Base-by-base conservation (phyloP, 2,113 vertebrate genomes). In the Cebus imitator region DNA sequence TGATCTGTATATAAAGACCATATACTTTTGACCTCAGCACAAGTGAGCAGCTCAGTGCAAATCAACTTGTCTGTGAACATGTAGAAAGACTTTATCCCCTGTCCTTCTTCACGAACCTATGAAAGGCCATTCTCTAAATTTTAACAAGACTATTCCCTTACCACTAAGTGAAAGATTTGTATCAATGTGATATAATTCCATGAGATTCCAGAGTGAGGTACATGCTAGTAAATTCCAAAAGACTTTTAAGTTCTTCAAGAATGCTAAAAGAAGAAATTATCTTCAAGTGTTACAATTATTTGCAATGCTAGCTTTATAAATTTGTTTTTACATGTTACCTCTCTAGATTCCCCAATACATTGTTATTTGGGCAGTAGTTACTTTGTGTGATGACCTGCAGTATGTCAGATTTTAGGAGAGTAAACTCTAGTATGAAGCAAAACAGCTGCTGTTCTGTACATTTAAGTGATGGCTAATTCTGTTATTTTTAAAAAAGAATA, bases 341-440 rank as follows among this genome's bases (percentile, higher is more conserved):
- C 50, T 91, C 11, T 89, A 93, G 79, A 73, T 82, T 10, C 72
- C 8, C 50, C 4, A 79, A 58, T 79, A 17, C 8, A 58, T 82
- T 76, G 52, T 95, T 85, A 91, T 86, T 97, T 94, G 35, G 40
- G 32, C 6, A 83, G 45, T 70, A 93, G 80, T 61, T 93, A 91
- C 92, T 96, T 94, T 90, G 11, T 87, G 10, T 87, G 27, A 58
- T 72, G 86, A 86, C 16, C 21, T 80, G 18, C 0, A 88, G 37
- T 76, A 35, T 32, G n/a, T 16, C 7, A 86, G 50, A 64, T 95
- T 82, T 91, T 21, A 88, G 55, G 52, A 86, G 23, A 7, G 37
- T 16, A n/a, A 64, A 81, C 14, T 92, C 20, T 55, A 48, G 7
- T 81, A 17, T 30, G 45, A 84, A 87, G 25, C 25, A 12, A 83